Conservation (phyloP, 2,113 vertebrate species). For the Panthera uncia region DNA sequence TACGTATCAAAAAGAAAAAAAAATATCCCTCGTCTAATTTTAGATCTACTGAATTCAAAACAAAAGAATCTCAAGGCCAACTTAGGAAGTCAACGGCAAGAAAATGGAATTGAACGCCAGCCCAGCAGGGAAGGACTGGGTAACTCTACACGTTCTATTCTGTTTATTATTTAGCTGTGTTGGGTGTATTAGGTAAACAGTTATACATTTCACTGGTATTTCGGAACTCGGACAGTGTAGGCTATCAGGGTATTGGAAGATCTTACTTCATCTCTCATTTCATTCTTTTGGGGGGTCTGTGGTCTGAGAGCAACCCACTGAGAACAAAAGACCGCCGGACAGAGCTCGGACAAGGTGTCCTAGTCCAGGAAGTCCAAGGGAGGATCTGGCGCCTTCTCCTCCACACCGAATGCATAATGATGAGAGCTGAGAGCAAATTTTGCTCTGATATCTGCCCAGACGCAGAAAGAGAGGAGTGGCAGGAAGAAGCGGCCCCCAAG, state of each 20-base stretch:
- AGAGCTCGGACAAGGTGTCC: neutral
- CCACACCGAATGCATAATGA: neutral
- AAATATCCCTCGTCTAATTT: neutral
- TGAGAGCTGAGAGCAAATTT: neutral
- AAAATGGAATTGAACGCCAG: neutral
- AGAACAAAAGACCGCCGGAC: neutral
- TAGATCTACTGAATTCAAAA: constrained; percentile 22
- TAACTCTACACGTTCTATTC: accelerated
- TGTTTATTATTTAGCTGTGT: neutral
- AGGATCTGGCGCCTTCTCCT: neutral
- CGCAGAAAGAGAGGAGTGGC: neutral
- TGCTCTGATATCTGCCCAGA: neutral
- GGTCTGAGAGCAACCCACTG: neutral
- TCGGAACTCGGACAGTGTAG: neutral
- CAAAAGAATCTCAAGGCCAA: neutral
- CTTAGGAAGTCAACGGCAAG: neutral
- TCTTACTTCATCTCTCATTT: neutral
- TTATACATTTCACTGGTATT: neutral
- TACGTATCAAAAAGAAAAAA: constrained; percentile 18
- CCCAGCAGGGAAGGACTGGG: too few species aligned
- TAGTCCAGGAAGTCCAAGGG: neutral
- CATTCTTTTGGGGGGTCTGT: neutral
- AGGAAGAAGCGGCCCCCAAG: too few species aligned
- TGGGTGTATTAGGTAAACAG: neutral
- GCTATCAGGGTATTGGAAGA: neutral